Evolutionary conservation across 1,140 invertebrate genomes (phyloP), one percentile per base, ranked within the genome.

Genomic region (Euwallacea similis): DNA sequence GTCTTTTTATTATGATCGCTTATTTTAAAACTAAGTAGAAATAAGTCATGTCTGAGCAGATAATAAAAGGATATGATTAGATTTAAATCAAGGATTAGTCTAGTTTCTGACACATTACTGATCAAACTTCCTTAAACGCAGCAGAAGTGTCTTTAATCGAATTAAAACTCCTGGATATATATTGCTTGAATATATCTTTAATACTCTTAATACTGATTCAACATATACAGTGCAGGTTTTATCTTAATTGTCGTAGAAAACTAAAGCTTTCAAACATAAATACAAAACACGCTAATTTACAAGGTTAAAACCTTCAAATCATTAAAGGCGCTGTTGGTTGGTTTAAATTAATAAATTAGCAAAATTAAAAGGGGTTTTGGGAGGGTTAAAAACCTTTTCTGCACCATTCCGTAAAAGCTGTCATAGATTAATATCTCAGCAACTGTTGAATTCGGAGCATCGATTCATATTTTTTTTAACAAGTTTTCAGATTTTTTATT

Each of bases 141-240:
- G 21, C 21, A 33, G 21, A 33, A 33, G 4, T 4, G 4, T 33
- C 21, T 33, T 33, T 33, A 4, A 33, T 4, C 21, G 21, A 33
- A 50, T 11, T 7, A 50, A 50, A 50, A 50, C 46, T 2, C 9
- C 46, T 8, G 13, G 46, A 11, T 10, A 13, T 50, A 56, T 56
- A 56, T 56, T 56, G 54, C 54, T 56, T 64, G 69, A 66, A 72
- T 71, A 69, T 65, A 74, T 75, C 74, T 76, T 74, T 75, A 76
- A 74, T 74, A 73, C 71, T 76, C 70, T 75, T 77, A 77, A 77
- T 77, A 77, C 75, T 77, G 76, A 50, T 77, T 76, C 67, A 76
- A 76, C 75, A 77, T 77, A 77, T 77, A 77, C 76, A 77, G 76
- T 77, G 76, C 76, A 77, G 60, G 64, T 75, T 63, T 73, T 76